Conservation (phyloP, 1,140 invertebrate genomes). For the Nymphalis io region DNA sequence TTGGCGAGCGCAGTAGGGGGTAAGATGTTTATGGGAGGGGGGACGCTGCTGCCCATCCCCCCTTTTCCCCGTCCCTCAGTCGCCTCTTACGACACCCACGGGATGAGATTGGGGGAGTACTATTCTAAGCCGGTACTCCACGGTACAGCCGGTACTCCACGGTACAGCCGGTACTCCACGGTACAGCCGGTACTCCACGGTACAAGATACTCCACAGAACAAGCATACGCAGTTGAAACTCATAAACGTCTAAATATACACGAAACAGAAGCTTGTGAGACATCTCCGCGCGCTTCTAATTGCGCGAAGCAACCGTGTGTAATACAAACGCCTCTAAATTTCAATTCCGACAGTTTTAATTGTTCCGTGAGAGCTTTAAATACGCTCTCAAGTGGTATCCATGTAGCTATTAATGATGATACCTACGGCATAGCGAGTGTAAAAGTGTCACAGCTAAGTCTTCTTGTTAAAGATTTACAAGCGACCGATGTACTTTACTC, state of each 20-base stretch:
- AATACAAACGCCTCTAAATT: constrained; percentile 64
- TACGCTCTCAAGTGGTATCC: constrained; percentile 59
- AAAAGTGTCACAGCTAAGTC: constrained; percentile 61
- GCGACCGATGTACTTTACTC: constrained; percentile 40
- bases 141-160: no score
- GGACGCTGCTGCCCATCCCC: no score
- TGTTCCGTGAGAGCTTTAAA: constrained; percentile 63
- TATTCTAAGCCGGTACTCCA: no score
- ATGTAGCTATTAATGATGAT: constrained; percentile 61
- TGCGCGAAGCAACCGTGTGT: constrained; percentile 55
- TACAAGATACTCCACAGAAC: no score
- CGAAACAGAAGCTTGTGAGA: constrained; percentile 47
- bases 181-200: no score
- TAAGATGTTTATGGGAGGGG: no score
- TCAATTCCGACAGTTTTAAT: constrained; percentile 68
- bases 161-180: no score
- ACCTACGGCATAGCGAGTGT: constrained; percentile 53
- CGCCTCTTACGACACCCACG: no score
- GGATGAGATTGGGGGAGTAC: no score
- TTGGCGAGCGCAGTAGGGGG: no score
- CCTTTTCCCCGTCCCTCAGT: no score
- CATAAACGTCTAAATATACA: constrained; percentile 61
- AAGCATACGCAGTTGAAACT: constrained; percentile 42
- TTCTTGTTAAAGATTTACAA: constrained; percentile 55
- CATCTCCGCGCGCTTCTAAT: constrained; percentile 53